Evolutionary conservation across 1,140 invertebrate genomes (phyloP).

Genomic region (Caenorhabditis briggsae): DNA sequence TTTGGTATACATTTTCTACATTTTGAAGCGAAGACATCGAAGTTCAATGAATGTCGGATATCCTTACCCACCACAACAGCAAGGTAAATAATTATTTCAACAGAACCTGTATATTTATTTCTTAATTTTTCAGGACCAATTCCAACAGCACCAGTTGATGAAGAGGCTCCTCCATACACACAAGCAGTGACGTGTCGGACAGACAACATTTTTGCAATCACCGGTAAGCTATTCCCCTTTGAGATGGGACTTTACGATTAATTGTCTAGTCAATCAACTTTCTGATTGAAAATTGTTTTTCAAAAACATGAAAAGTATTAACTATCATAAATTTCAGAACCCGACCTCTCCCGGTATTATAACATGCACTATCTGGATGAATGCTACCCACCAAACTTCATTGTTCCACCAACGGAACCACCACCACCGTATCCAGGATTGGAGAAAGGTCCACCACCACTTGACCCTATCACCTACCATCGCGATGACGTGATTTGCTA

Average conservation of each 20-base stretch:
- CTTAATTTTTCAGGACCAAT: constrained; percentile 1
- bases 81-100: neutral
- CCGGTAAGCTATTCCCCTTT: neutral
- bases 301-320: neutral
- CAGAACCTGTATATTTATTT: neutral
- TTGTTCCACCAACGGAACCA: constrained; percentile 34
- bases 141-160: constrained; percentile 37
- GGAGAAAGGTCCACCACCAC: constrained; percentile 26
- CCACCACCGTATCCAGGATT: constrained; percentile 41
- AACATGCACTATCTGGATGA: constrained; percentile 49
- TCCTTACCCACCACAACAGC: constrained; percentile 17
- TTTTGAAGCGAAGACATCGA: constrained; percentile 46
- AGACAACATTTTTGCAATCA: constrained; percentile 47
- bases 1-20: constrained; percentile 33
- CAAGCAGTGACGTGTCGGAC: constrained; percentile 41
- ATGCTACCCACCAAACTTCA: constrained; percentile 48
- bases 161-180: constrained; percentile 18
- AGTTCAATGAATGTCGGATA: constrained; percentile 18
- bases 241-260: too few relatives aligned
- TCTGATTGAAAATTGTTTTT: neutral
- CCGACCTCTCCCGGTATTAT: constrained; percentile 29
- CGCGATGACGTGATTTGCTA: constrained; percentile 26
- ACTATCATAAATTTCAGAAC: neutral
- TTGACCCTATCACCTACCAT: constrained; percentile 34
- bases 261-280: too few relatives aligned